These are phyloP conservation scores for Gryllus bimaculatus DNA, from an alignment of 1,140 invertebrate species.

Conservation along the genomic window DNA sequence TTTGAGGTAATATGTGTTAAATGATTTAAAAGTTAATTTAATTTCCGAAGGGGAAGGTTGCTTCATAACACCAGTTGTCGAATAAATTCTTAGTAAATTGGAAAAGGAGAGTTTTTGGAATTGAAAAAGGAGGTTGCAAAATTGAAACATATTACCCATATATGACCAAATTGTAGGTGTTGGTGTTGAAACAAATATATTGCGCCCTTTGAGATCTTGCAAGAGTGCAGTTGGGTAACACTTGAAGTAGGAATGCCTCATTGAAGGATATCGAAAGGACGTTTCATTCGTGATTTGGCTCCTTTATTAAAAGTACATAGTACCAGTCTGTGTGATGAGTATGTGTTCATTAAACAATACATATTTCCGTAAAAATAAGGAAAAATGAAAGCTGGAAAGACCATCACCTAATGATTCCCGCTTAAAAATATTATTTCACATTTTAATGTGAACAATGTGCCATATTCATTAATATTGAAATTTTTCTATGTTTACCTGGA, in stretches of 20 bases:
- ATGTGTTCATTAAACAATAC: not conserved
- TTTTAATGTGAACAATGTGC: not conserved
- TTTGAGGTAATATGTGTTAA: conserved; percentile 19
- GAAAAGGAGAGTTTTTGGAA: not conserved
- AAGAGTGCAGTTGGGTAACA: not conserved
- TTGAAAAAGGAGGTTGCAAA: not conserved
- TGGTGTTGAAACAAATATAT: not conserved
- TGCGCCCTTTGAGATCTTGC: not conserved
- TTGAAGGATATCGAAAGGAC: not conserved
- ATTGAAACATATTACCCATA: not conserved
- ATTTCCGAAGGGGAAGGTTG: not conserved
- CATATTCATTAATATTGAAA: conserved; percentile 12
- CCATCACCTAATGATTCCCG: not conserved
- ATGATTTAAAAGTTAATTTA: conserved; percentile 9
- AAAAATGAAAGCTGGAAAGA: not conserved
- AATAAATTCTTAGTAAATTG: not conserved
- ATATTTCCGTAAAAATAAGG: not conserved
- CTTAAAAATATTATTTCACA: not conserved
- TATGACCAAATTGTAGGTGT: not conserved
- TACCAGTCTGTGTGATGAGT: not conserved
- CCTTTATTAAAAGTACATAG: not conserved
- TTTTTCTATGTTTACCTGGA: conserved; percentile 10
- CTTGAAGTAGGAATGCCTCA: not conserved
- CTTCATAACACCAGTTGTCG: not conserved
- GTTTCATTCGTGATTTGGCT: not conserved